Conservation (phyloP, 2,888 invertebrate species). For the Rhopalosiphum nymphaeae region DNA sequence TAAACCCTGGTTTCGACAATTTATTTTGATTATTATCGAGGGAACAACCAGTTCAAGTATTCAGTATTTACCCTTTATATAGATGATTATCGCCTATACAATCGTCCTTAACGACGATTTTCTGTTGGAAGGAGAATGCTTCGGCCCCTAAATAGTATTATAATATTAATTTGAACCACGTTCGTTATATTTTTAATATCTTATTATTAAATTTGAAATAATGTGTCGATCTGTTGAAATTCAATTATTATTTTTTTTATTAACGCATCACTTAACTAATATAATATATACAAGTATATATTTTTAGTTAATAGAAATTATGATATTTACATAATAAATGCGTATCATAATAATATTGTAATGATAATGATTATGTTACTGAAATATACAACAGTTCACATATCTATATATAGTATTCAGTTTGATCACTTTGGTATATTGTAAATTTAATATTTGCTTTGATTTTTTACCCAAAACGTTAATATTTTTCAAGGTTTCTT, state of each 20-base stretch:
- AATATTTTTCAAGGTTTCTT: conserved; percentile 13
- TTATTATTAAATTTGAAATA: background rate
- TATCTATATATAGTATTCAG: background rate
- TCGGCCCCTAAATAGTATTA: background rate
- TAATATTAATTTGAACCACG: background rate
- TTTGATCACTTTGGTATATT: background rate
- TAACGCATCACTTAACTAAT: background rate
- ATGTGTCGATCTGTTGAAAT: background rate
- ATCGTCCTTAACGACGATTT: background rate
- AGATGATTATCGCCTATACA: background rate
- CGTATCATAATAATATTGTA: background rate
- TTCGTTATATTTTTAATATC: background rate
- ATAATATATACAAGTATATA: background rate
- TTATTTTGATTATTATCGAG: conserved; percentile 21
- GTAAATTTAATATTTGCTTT: background rate
- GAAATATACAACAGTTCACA: background rate
- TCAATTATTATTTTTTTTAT: background rate
- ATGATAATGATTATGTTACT: background rate
- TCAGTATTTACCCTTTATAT: background rate
- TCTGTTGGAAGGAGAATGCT: background rate
- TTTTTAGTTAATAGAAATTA: background rate
- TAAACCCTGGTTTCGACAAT: background rate
- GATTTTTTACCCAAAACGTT: background rate
- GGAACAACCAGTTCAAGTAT: background rate
- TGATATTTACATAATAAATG: background rate